phyloP scores from a whole-genome alignment of 1,140 invertebrate genomes.

The silkworm (Bombyx mori) region ASM3026992v2 NC_085116.1:2753001-2753500 shows the following conservation, averaged over 20 bases:
- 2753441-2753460: slow-evolving; percentile 22
- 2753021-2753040: background rate
- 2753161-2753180: slow-evolving; percentile 17
- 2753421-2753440: slow-evolving; percentile 47
- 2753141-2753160: slow-evolving; percentile 42
- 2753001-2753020: background rate
- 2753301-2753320: slow-evolving; percentile 31
- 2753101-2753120: slow-evolving; percentile 21
- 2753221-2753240: slow-evolving; percentile 1
- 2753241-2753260: background rate
- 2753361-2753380: slow-evolving; percentile 34
- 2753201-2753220: background rate
- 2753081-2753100: slow-evolving; percentile 3
- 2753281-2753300: background rate
- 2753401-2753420: slow-evolving; percentile 29
- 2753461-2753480: slow-evolving; percentile 12
- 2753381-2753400: slow-evolving; percentile 27
- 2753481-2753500: background rate
- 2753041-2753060: background rate
- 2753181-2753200: slow-evolving; percentile 7
- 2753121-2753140: slow-evolving; percentile 52
- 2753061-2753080: slow-evolving; percentile 8
- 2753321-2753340: slow-evolving; percentile 33
- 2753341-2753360: slow-evolving; percentile 1
- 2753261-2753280: background rate